Conservation (phyloP, 2,797 vertebrate species). For the Acanthopagrus latus region DNA sequence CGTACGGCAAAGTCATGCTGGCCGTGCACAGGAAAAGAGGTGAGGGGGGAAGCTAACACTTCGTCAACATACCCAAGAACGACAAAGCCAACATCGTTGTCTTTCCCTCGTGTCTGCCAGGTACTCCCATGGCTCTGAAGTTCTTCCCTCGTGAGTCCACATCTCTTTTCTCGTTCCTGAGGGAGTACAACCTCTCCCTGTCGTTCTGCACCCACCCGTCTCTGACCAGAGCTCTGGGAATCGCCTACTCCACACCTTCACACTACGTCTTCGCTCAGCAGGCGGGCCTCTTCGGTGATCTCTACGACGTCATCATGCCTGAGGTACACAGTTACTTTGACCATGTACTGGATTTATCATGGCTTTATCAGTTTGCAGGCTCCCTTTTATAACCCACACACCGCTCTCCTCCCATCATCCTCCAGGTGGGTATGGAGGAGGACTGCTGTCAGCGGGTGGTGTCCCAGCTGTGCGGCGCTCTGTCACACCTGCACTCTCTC, state of each 20-base stretch:
- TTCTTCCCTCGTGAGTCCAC: constrained; percentile 90
- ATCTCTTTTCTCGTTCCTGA: constrained; percentile 89
- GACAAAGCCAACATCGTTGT: rapidly evolving
- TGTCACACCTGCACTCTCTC: constrained; percentile 94
- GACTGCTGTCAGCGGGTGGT: constrained; percentile 87
- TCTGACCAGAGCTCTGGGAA: constrained; percentile 90
- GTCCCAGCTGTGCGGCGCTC: constrained; percentile 90
- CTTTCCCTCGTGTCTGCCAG: constrained; percentile 66
- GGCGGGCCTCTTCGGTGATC: constrained; percentile 90
- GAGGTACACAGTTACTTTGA: constrained; percentile 73
- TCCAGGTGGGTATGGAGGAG: constrained; percentile 82
- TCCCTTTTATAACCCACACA: background rate
- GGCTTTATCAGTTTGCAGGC: background rate
- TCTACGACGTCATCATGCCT: constrained; percentile 92
- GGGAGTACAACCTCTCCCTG: constrained; percentile 93
- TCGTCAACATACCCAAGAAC: background rate
- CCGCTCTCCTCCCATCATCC: background rate
- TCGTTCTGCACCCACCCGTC: constrained; percentile 90
- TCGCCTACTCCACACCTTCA: constrained; percentile 89
- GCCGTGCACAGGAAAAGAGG: constrained; percentile 92
- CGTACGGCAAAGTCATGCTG: constrained; percentile 91
- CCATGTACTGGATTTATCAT: background rate
- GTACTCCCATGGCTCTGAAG: constrained; percentile 93
- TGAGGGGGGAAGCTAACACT: constrained; percentile 9
- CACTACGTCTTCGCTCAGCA: constrained; percentile 94